Base-by-base conservation (phyloP, 2,797 vertebrate genomes). In the Coccyzus lansbergi region DNA sequence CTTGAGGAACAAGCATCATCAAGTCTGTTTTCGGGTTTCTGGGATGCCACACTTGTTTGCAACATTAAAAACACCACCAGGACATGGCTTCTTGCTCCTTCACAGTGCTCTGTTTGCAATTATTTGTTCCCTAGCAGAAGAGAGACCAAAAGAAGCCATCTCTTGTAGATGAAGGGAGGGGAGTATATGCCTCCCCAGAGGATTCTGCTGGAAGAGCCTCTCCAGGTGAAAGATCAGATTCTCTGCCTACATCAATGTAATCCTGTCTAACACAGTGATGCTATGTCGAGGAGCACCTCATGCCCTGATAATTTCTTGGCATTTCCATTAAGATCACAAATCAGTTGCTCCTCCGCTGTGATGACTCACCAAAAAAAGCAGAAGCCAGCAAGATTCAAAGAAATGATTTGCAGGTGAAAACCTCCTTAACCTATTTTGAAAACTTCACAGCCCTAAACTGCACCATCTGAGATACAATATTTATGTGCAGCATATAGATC, bases 241-340 rank as follows among this genome's bases (percentile, higher is more conserved):
- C 29, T 29, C 76, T 2, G 2, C 12, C 51, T 49, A 5, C 9
- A 4, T 20, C 0, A 0, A 3, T 33, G 13, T 31, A 55, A 24
- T 28, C 15, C 42, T 59, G 9, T 6, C 58, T 44, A 60, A 58
- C 25, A 9, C 53, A 79, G 28, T 15, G n/a, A 21, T 34, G 16
- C 12, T 22, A 29, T 2, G 9, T 29, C 3, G 4, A 56, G 1
- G 16, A 25, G 14, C 12, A 25, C 15, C 26, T 82, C 2, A 0
- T 10, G 10, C 22, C 34, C 46, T 15, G n/a, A 14, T 22, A 59
- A 40, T 70, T 71, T 56, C 46, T 68, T 75, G 75, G 60, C 68
- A 31, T 58, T 68, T 38, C 71, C 34, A 10, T n/a, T 69, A 53
- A 62, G 42, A 49, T 19, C 21, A 42, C 26, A 38, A 24, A 84